A percentile compares a stretch with the other conserved stretches of the same genome.
Conservation (phyloP, 2,113 vertebrate species). For the Charadrius vociferus region DNA sequence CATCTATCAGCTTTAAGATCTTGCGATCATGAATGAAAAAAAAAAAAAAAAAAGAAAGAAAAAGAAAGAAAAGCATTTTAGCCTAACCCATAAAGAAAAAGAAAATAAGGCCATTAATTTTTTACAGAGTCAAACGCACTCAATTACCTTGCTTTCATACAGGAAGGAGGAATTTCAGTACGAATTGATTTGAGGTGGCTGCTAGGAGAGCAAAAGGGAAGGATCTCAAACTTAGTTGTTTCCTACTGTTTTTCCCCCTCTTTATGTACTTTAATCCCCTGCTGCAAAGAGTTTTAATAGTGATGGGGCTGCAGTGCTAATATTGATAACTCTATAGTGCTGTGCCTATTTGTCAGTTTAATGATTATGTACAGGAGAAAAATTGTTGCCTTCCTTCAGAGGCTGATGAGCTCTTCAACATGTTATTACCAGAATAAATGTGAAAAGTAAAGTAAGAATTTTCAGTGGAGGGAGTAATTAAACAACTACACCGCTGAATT, state of each 20-base stretch:
- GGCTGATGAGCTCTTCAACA: slow-evolving; percentile 62
- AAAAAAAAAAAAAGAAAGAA: neutral
- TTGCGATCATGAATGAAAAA: neutral
- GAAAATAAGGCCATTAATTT: neutral
- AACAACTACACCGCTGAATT: slow-evolving; percentile 65
- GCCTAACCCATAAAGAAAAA: neutral
- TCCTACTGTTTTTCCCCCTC: neutral
- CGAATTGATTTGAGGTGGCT: neutral
- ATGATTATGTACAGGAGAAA: slow-evolving; percentile 53
- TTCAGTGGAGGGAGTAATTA: slow-evolving; percentile 68
- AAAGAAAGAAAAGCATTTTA: neutral
- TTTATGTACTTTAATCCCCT: neutral
- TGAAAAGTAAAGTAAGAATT: slow-evolving; percentile 68
- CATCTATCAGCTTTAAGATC: neutral
- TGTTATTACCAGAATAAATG: slow-evolving; percentile 66
- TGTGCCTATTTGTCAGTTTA: slow-evolving; percentile 66
- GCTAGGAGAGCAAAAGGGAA: neutral
- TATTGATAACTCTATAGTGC: slow-evolving; percentile 38
- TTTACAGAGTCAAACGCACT: neutral
- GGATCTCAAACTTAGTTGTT: neutral
- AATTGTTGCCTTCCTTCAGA: slow-evolving; percentile 49
- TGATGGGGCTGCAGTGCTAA: neutral
- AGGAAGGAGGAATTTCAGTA: neutral
- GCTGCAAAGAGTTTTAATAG: slow-evolving; percentile 19
- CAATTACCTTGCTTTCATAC: neutral